Base-by-base conservation (phyloP, 2,888 invertebrate species). In the Drosophila colorata region DNA sequence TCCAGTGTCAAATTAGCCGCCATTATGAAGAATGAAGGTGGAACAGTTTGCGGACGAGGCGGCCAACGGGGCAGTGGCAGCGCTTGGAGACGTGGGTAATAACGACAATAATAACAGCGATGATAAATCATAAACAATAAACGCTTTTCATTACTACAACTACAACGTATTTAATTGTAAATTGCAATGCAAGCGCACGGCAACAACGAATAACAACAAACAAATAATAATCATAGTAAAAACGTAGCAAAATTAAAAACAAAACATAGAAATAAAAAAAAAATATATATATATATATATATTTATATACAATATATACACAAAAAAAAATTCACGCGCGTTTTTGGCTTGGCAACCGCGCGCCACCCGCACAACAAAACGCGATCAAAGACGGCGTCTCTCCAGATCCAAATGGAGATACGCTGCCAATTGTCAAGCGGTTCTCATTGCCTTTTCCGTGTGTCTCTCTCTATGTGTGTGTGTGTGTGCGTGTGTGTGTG, bases 1-100 rank as follows among this genome's bases (percentile, higher is more conserved):
- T 67, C 72, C 75, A 84, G 85, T 85, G 88, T 86, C 82, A 85
- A 85, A 87, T 87, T 83, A 88, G 86, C 52, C 46, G 64, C 65
- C 77, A 81, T 82, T 80, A 84, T 52, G 69, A 44, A 28, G 47
- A 56, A 52, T 37, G 57, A 44, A 25, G 57, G 71, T 44, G 77
- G 16, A 20, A 13, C 61, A 52, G 38, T 47, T 9, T 48, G 23
- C n/a, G 46, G 53, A 28, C 40, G 35, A 13, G 20, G n/a, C 37
- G 11, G 55, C 6, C 23, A 9, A 5, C 18, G 14, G 28, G 23
- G 51, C 18, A 20, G 3, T 1, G 25, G 28, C 28, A 8, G 2
- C 31, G 31, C 31, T 31, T 11, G 11, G 23, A 44, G 31, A 55
- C 55, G 51, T 61, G 67, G 66, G 55, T 76, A 76, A 76, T 61